Percentiles rank a stretch among this genome's conserved stretches.
These are phyloP conservation scores for Nicator chloris DNA, from an alignment of 2,113 vertebrate genomes.

Conservation along the genomic window DNA sequence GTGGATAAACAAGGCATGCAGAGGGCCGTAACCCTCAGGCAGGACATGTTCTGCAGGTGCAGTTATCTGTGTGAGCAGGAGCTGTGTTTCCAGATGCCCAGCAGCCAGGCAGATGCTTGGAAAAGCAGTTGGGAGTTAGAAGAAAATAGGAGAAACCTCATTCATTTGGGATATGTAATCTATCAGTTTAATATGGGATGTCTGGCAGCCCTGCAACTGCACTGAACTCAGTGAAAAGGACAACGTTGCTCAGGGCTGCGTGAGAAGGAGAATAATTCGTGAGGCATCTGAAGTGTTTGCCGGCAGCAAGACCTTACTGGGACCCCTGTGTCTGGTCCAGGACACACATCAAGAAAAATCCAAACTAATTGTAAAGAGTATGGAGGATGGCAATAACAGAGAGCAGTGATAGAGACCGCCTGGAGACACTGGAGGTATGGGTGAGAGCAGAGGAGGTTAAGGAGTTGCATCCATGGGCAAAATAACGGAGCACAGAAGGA, in stretches of 20 bases:
- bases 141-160: neutral
- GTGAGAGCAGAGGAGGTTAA: neutral
- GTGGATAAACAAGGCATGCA: neutral
- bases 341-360: slow-evolving; percentile 8
- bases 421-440: neutral
- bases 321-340: neutral
- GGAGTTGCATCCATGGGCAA: neutral
- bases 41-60: neutral
- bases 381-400: neutral
- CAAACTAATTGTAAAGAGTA: neutral
- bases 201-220: neutral
- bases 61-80: neutral
- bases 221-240: neutral
- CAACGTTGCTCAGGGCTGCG: neutral
- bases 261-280: neutral
- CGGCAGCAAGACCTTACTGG: neutral
- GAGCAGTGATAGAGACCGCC: neutral
- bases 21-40: neutral
- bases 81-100: neutral
- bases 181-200: neutral
- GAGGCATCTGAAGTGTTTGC: neutral
- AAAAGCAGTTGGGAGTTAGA: neutral
- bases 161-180: neutral
- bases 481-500: neutral
- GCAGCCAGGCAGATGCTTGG: neutral